phyloP scores from a whole-genome alignment of 2,888 invertebrate species.

The Andricus quercusramuli region DNA sequence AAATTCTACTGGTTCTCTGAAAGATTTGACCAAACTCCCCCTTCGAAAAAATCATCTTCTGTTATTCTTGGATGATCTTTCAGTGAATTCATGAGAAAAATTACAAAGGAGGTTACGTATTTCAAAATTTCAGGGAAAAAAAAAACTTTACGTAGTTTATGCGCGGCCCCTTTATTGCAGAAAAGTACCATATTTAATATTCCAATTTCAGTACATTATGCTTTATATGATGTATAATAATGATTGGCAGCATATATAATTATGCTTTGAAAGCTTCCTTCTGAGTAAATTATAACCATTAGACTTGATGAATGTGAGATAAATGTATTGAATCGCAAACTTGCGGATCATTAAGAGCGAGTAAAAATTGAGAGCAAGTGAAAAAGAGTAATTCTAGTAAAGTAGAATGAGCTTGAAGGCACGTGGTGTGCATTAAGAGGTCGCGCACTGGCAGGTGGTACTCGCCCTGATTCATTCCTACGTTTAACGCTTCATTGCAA shows the following conservation, averaged over 20 bases:
- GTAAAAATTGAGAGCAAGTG: neutral
- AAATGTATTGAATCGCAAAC: conserved; percentile 8
- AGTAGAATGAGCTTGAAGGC: conserved; percentile 1
- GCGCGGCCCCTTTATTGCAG: neutral
- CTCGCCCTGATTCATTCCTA: conserved; percentile 72
- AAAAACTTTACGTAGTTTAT: no score
- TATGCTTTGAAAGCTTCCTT: conserved; percentile 8
- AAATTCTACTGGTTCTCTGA: no score
- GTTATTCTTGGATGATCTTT: no score
- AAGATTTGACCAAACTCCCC: no score
- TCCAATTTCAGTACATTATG: neutral
- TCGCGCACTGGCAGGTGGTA: conserved; percentile 75
- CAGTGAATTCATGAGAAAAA: no score
- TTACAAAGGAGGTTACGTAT: no score
- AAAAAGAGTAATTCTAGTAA: conserved; percentile 22
- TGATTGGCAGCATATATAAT: neutral
- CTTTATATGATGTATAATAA: neutral
- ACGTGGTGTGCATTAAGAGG: conserved; percentile 72
- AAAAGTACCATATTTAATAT: neutral
- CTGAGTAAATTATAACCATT: conserved; percentile 2
- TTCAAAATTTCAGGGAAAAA: no score
- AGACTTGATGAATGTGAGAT: neutral
- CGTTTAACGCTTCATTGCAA: conserved; percentile 55
- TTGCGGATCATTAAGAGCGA: conserved; percentile 3
- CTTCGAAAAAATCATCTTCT: no score